Conservation (phyloP, 1,140 invertebrate species). For the Drosophila rufa region DNA sequence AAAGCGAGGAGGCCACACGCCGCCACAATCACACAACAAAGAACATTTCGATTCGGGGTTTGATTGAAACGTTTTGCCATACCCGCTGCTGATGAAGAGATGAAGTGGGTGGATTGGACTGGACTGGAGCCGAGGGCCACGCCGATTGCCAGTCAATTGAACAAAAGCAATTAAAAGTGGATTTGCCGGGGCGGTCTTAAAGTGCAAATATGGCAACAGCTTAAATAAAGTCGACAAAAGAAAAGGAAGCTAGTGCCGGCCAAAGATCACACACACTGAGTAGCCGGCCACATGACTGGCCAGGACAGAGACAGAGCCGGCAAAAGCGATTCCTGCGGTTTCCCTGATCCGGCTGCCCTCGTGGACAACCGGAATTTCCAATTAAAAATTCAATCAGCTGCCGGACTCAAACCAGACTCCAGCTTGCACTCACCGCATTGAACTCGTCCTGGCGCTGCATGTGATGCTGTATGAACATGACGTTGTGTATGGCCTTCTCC, state of each 20-base stretch:
- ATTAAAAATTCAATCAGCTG: conserved; percentile 81
- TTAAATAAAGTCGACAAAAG: conserved; percentile 73
- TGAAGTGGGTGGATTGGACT: conserved; percentile 15
- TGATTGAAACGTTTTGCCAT: conserved; percentile 60
- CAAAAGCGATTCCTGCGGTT: conserved; percentile 71
- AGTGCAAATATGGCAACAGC: conserved; percentile 74
- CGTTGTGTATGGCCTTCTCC: conserved; percentile 96
- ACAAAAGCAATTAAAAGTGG: conserved; percentile 85
- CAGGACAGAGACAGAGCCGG: conserved; percentile 12
- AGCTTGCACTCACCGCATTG: conserved; percentile 90
- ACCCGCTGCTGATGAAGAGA: conserved; percentile 37
- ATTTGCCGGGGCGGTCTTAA: conserved; percentile 70
- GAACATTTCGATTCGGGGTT: conserved; percentile 40
- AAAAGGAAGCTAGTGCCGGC: conserved; percentile 17
- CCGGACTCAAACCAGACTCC: conserved; percentile 20
- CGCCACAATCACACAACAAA: conserved; percentile 58
- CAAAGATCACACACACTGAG: conserved; percentile 17
- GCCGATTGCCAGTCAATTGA: conserved; percentile 81
- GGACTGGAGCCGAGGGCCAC: conserved; percentile 15
- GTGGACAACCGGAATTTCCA: conserved; percentile 77
- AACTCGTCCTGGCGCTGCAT: conserved; percentile 97
- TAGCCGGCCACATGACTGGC: conserved; percentile 19
- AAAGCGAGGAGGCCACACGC: conserved; percentile 5
- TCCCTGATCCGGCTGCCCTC: conserved; percentile 15
- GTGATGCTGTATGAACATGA: conserved; percentile 97